A percentile compares a stretch with the other conserved stretches of the same genome.
Evolutionary conservation across 2,797 vertebrate genomes (phyloP).

Genomic region (Rhinoraja longicauda): DNA sequence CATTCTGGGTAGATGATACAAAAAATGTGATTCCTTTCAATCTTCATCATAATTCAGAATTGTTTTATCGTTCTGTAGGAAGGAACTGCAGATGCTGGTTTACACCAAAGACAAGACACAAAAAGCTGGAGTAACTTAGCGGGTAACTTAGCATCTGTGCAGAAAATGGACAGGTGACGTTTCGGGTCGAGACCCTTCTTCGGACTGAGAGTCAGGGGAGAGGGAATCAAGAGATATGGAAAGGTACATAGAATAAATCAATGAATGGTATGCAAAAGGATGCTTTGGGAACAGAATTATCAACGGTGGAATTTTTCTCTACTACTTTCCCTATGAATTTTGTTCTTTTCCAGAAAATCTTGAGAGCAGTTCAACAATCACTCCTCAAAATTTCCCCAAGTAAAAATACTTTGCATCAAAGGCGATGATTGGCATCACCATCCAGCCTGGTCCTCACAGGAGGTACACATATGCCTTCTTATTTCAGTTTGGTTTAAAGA

Average conservation of each 20-base stretch:
- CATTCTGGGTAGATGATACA: neutral
- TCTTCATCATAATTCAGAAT: neutral
- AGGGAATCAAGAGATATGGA: too few relatives aligned
- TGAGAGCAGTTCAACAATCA: neutral
- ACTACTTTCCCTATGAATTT: neutral
- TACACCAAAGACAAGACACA: too few relatives aligned
- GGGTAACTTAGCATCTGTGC: too few relatives aligned
- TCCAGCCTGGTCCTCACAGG: neutral
- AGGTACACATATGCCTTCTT: neutral
- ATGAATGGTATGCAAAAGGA: too few relatives aligned
- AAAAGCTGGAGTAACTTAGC: too few relatives aligned
- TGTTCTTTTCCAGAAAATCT: neutral
- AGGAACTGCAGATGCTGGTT: too few relatives aligned
- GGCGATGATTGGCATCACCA: neutral
- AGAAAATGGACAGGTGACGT: too few relatives aligned
- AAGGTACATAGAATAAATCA: too few relatives aligned
- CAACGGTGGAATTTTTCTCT: neutral
- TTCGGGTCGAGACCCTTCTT: too few relatives aligned
- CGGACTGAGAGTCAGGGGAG: too few relatives aligned
- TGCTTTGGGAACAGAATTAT: neutral
- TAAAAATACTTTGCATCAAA: neutral
- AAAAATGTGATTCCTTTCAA: neutral
- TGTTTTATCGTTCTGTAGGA: neutral
- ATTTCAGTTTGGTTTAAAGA: too few relatives aligned
- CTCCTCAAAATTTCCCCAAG: neutral